A percentile compares a stretch with the other conserved stretches of the same genome.
Evolutionary conservation across 1,140 invertebrate species (phyloP).

Genomic region (Eumaeus atala): DNA sequence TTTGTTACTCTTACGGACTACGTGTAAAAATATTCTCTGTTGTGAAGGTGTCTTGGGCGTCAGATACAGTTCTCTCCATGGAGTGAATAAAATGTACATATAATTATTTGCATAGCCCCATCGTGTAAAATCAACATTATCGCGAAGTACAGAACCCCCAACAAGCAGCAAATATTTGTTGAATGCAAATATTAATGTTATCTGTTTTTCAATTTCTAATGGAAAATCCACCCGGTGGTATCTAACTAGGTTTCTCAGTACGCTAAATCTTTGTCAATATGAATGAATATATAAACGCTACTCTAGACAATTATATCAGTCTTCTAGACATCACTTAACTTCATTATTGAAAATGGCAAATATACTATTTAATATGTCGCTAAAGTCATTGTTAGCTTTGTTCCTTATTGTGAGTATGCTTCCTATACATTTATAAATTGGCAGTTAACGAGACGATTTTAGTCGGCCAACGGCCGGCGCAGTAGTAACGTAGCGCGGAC

Average conservation of each 20-base stretch:
- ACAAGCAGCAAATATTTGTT: conserved; percentile 13
- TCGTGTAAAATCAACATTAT: not conserved
- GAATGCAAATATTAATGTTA: conserved; percentile 22
- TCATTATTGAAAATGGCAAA: conserved; percentile 12
- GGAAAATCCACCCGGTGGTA: conserved; percentile 48
- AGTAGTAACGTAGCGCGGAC: too few species aligned
- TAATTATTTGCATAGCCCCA: not conserved
- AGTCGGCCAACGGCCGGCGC: too few species aligned
- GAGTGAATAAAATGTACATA: not conserved
- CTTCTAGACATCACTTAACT: not conserved
- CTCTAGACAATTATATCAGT: not conserved
- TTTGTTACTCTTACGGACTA: too few species aligned
- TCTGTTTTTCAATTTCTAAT: conserved; percentile 38
- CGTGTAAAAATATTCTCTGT: too few species aligned
- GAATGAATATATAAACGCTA: conserved; percentile 34
- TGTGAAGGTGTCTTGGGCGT: too few species aligned
- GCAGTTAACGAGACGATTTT: not conserved
- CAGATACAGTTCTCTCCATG: not conserved
- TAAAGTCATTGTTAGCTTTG: conserved; percentile 28
- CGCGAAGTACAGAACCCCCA: not conserved
- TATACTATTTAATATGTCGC: conserved; percentile 28
- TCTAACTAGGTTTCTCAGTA: conserved; percentile 28
- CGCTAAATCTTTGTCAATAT: conserved; percentile 41
- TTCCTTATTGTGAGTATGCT: conserved; percentile 32
- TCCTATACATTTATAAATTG: not conserved